Base-by-base conservation (phyloP, 1,140 invertebrate species). In the Phymorhynchus buccinoides region DNA sequence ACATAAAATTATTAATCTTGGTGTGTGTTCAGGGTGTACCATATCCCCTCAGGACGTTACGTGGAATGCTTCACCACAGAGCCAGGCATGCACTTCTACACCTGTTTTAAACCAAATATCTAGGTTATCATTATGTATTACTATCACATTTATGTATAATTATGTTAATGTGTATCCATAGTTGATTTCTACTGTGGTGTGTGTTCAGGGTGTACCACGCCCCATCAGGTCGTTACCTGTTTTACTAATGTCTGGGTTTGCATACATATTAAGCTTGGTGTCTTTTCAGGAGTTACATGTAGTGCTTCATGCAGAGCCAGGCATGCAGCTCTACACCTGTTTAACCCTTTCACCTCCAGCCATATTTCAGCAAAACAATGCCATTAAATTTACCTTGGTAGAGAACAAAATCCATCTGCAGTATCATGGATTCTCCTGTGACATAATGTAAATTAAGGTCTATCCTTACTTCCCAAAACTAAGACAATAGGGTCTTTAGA, bases 21-120 rank as follows among this genome's bases (percentile, higher is more conserved):
- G n/a, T n/a, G 44, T 22, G 9, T n/a, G n/a, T n/a, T 27, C 41
- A 79, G 77, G 52, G 95, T 96, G 0, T 87, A 92, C 27, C 96
- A 98, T 93, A 95, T 95, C 1, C 88, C 91, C 12, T 95, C 95
- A 84, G 97, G 97, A 9, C 95, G 97, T 85, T 94, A 85, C 22
- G 71, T 98, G 79, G 96, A 97, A 90, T 94, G 98, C 0, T 95
- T 95, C 87, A 96, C 96, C 4, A 96, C 97, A 93, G 97, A 98
- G 90, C 97, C 97, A 0, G 97, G 97, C 9, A 95, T 98, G 16
- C 97, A 98, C 89, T 96, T 99, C 88, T 99, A 99, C 90, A 98
- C 97, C 0, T 93, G 95, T 0, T 97, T 97, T n/a, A n/a, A n/a
- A n/a, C n/a, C n/a, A n/a, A n/a, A n/a, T 18, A n/a, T 66, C 56